A percentile compares a stretch with the other conserved stretches of the same genome.
Evolutionary conservation across 1,140 invertebrate species (phyloP).

Genomic region (Neotoxoptera formosana): DNA sequence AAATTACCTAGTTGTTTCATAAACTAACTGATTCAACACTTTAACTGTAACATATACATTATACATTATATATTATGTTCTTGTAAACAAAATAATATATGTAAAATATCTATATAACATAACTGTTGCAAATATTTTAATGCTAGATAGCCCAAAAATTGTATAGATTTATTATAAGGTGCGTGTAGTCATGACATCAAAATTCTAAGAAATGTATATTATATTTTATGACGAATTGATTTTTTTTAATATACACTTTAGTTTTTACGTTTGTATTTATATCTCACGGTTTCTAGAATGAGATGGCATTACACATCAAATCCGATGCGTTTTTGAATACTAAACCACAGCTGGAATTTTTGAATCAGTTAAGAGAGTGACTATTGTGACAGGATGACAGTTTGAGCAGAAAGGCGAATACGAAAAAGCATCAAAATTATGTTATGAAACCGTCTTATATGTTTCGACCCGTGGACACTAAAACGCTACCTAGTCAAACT

Average conservation of each 20-base stretch:
- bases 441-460: slow-evolving; percentile 14
- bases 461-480: neutral
- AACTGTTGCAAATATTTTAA: no score
- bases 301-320: neutral
- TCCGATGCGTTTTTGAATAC: neutral
- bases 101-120: no score
- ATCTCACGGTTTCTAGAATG: neutral
- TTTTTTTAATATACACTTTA: neutral
- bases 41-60: no score
- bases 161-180: no score
- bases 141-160: no score
- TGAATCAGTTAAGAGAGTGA: slow-evolving; percentile 29
- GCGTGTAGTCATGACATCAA: neutral
- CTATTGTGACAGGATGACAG: neutral
- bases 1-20: no score
- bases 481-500: slow-evolving; percentile 35
- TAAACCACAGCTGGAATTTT: neutral
- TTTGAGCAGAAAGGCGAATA: neutral
- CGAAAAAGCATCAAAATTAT: slow-evolving; percentile 37
- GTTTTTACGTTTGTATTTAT: neutral
- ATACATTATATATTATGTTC: no score
- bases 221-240: neutral
- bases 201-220: neutral
- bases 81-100: no score
- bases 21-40: no score